phyloP scores from a whole-genome alignment of 2,888 invertebrate genomes.

The Hyalella azteca region DNA sequence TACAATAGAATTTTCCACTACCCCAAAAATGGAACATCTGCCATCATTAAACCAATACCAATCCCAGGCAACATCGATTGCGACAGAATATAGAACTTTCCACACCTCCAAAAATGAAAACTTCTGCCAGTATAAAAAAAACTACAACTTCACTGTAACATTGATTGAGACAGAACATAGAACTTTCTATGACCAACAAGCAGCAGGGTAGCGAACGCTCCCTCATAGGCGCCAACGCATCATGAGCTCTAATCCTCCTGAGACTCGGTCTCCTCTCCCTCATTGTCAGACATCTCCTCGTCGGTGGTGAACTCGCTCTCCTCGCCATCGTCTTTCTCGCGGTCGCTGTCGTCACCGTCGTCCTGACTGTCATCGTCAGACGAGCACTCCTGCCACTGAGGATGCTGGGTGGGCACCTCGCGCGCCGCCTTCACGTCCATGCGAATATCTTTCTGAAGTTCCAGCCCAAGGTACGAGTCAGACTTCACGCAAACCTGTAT shows the following conservation, averaged over 20 bases:
- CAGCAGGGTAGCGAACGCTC: too few relatives aligned
- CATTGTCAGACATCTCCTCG: conserved; percentile 66
- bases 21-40: too few relatives aligned
- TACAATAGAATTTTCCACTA: too few relatives aligned
- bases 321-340: conserved; percentile 66
- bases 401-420: conserved; percentile 87
- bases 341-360: conserved; percentile 61
- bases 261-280: neutral
- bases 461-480: conserved; percentile 97
- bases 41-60: too few relatives aligned
- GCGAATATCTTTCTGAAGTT: conserved; percentile 93
- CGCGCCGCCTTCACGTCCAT: conserved; percentile 96
- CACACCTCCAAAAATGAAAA: too few relatives aligned
- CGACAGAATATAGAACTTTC: too few relatives aligned
- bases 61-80: too few relatives aligned
- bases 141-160: too few relatives aligned
- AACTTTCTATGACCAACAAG: too few relatives aligned
- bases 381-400: conserved; percentile 97
- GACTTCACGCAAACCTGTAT: conserved; percentile 81
- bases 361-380: conserved; percentile 81
- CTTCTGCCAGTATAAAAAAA: too few relatives aligned
- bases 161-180: too few relatives aligned
- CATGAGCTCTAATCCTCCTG: conserved; percentile 9
- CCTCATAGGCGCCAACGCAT: too few relatives aligned
- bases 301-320: conserved; percentile 73